These are phyloP conservation scores for Holacanthella duospinosa DNA, from an alignment of 2,888 invertebrate genomes.

Conservation along the genomic window DNA sequence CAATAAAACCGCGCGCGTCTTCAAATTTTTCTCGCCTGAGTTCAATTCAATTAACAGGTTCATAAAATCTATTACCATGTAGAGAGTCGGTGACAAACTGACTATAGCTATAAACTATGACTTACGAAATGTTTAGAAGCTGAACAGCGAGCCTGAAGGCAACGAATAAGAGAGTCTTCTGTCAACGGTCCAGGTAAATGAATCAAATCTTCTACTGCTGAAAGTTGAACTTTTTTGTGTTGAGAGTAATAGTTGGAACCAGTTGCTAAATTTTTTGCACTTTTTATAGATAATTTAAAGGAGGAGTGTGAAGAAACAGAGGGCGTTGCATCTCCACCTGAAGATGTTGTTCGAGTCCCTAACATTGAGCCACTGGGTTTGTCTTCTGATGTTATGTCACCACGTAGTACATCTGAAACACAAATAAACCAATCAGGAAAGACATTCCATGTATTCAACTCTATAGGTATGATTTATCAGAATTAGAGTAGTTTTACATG, in stretches of 20 bases:
- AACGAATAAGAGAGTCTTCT: slow-evolving; percentile 84
- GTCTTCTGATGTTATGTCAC: slow-evolving; percentile 20
- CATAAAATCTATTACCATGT: no score
- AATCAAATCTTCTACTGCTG: slow-evolving; percentile 71
- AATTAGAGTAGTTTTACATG: no score
- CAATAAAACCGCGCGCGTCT: no score
- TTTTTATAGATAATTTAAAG: background rate
- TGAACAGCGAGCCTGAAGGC: slow-evolving; percentile 78
- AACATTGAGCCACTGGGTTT: slow-evolving; percentile 26
- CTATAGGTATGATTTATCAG: no score
- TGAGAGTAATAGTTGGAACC: background rate
- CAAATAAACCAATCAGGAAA: background rate
- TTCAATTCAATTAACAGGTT: background rate
- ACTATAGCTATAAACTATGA: no score
- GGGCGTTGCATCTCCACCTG: slow-evolving; percentile 23
- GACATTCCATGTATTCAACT: background rate
- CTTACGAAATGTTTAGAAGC: slow-evolving; percentile 80
- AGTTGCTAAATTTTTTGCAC: background rate
- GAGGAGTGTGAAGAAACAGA: slow-evolving; percentile 32
- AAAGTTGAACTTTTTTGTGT: slow-evolving; percentile 25
- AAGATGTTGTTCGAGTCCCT: slow-evolving; percentile 27
- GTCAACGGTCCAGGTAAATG: slow-evolving; percentile 85
- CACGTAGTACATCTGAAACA: slow-evolving; percentile 16
- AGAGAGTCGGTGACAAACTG: no score
- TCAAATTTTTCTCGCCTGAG: no score